A percentile compares a stretch with the other conserved stretches of the same genome.
These are phyloP conservation scores for Spilarctia lutea DNA, from an alignment of 2,888 invertebrate genomes.

Conservation along the genomic window DNA sequence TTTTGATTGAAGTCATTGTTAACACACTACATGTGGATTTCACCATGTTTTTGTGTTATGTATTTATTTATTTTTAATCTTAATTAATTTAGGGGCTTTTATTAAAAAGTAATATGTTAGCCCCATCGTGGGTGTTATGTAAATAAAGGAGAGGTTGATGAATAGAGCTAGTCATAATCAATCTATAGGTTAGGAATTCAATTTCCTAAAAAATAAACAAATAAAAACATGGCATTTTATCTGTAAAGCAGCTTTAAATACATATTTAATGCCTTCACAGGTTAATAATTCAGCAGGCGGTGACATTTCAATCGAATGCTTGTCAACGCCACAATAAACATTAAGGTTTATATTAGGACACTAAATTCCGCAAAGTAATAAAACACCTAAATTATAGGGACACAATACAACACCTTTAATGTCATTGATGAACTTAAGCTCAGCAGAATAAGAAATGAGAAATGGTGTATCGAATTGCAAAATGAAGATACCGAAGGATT, in stretches of 20 bases:
- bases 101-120: too few relatives aligned
- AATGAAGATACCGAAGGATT: background rate
- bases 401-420: background rate
- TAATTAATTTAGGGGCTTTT: too few relatives aligned
- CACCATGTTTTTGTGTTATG: background rate
- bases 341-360: too few relatives aligned
- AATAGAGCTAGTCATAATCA: background rate
- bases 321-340: background rate
- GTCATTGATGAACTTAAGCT: background rate
- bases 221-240: background rate
- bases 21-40: background rate
- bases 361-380: too few relatives aligned
- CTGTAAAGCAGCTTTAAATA: background rate
- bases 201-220: background rate
- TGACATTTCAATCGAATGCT: background rate
- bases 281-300: background rate
- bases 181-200: background rate
- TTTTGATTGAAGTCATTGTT: background rate
- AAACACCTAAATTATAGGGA: background rate
- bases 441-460: background rate
- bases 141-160: background rate
- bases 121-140: too few relatives aligned
- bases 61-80: too few relatives aligned
- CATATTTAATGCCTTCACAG: background rate
- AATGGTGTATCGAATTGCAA: background rate